These are phyloP conservation scores for Tachypleus tridentatus DNA, from an alignment of 1,140 invertebrate species.

Conservation along the genomic window DNA sequence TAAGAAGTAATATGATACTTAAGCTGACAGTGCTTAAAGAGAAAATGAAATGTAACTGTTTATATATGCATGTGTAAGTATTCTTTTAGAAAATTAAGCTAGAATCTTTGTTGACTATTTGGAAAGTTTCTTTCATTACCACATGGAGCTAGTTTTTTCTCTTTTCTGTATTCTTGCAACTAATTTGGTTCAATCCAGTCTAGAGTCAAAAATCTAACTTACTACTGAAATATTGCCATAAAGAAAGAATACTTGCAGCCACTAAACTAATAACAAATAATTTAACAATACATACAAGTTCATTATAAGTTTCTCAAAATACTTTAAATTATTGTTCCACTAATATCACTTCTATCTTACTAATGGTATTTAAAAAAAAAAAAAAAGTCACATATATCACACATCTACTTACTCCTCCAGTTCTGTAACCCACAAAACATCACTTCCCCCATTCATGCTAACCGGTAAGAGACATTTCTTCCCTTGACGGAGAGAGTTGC, in stretches of 20 bases:
- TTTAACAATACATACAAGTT: neutral
- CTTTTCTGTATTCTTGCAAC: no score
- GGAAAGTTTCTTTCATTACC: no score
- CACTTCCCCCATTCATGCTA: conserved; percentile 38
- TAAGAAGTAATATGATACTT: no score
- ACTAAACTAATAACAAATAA: neutral
- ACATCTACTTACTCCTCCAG: conserved; percentile 35
- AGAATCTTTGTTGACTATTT: no score
- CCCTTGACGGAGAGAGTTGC: conserved; percentile 39
- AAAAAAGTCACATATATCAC: no score
- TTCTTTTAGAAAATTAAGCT: no score
- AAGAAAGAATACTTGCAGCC: neutral
- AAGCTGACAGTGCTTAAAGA: no score
- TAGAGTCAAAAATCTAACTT: neutral
- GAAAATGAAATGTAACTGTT: no score
- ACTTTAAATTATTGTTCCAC: neutral
- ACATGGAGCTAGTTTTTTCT: no score
- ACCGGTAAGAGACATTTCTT: conserved; percentile 36
- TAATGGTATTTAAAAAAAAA: neutral
- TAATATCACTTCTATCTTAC: neutral
- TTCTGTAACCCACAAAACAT: conserved; percentile 44
- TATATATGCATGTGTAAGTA: no score
- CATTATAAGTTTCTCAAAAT: neutral
- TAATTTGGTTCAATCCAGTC: no score
- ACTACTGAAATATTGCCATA: neutral